These are phyloP conservation scores for Limnephilus auricula DNA, from an alignment of 2,888 invertebrate species.

Conservation along the genomic window DNA sequence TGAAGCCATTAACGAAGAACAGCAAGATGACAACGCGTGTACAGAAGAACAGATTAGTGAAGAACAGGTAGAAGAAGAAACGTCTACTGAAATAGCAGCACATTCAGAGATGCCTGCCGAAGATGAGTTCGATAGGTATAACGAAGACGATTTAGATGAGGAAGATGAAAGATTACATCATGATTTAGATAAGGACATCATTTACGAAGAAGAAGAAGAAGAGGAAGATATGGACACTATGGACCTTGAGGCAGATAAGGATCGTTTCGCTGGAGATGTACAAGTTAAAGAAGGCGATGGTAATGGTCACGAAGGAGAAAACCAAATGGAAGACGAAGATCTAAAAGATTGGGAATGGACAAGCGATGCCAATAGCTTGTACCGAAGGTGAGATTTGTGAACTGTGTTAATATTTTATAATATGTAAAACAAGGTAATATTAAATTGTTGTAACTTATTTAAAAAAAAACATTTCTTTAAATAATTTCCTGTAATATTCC, in stretches of 20 bases:
- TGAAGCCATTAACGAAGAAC: conserved; percentile 70
- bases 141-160: conserved; percentile 52
- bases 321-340: conserved; percentile 71
- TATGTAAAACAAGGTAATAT: conserved; percentile 21
- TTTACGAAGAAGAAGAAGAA: conserved; percentile 69
- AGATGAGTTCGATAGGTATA: conserved; percentile 64
- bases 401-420: conserved; percentile 36
- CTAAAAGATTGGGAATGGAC: conserved; percentile 78
- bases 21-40: conserved; percentile 72
- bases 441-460: neutral
- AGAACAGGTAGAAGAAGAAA: conserved; percentile 52
- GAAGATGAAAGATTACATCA: conserved; percentile 55
- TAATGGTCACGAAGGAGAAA: conserved; percentile 52
- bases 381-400: conserved; percentile 59
- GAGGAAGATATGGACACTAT: conserved; percentile 69
- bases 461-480: neutral
- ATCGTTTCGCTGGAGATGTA: conserved; percentile 70
- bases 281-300: conserved; percentile 50
- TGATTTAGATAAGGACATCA: conserved; percentile 68
- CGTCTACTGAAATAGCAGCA: conserved; percentile 11
- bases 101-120: conserved; percentile 67
- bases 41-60: conserved; percentile 64
- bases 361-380: conserved; percentile 68
- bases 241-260: conserved; percentile 65
- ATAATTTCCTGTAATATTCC: neutral